These are phyloP conservation scores for Augochlora pura DNA, from an alignment of 1,140 invertebrate species.

Conservation along the genomic window DNA sequence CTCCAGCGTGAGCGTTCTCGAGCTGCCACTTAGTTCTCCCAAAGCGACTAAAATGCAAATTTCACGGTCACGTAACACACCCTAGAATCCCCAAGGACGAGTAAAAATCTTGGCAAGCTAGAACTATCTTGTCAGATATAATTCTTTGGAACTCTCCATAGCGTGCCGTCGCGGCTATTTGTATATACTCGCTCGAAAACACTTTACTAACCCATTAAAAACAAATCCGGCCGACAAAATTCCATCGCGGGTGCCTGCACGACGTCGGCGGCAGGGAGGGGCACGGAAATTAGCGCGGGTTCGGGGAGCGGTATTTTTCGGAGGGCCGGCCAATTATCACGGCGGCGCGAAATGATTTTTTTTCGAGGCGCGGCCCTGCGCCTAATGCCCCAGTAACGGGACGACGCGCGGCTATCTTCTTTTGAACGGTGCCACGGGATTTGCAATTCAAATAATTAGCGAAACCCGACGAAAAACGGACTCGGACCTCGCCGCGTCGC, in stretches of 20 bases:
- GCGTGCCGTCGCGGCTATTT: not conserved
- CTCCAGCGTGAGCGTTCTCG: too few relatives aligned
- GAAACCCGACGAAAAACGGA: constrained; percentile 42
- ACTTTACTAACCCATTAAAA: constrained; percentile 6
- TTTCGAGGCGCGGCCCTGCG: constrained; percentile 25
- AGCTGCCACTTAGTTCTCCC: too few relatives aligned
- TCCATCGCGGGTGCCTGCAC: not conserved
- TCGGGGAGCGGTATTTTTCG: not conserved
- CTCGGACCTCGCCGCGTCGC: too few relatives aligned
- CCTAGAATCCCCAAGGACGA: too few relatives aligned
- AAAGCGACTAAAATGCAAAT: too few relatives aligned
- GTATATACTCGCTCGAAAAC: not conserved
- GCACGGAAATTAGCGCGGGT: not conserved
- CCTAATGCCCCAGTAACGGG: constrained; percentile 74
- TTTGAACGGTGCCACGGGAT: constrained; percentile 49
- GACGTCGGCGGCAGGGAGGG: not conserved
- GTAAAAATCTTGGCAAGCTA: too few relatives aligned
- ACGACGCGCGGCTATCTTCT: constrained; percentile 33
- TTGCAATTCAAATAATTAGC: constrained; percentile 73
- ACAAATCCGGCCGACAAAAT: not conserved
- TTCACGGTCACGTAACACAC: too few relatives aligned
- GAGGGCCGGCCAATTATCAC: constrained; percentile 20
- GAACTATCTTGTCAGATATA: not conserved
- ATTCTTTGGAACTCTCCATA: not conserved
- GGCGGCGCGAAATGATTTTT: constrained; percentile 22